Evolutionary conservation across 2,797 vertebrate species (phyloP).

Genomic region (Prionace glauca): DNA sequence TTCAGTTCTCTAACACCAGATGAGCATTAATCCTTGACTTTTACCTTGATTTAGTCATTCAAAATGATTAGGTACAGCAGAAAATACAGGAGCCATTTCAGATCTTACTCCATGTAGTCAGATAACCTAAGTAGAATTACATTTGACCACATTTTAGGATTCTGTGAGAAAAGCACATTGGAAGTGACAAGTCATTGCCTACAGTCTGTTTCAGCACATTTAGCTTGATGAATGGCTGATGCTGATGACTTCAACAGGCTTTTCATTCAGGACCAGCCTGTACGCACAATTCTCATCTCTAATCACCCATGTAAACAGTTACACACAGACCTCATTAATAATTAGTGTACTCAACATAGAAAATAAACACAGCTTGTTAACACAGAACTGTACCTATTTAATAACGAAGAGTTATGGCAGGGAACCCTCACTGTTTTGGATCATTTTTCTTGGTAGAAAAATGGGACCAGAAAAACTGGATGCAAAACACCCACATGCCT

Average conservation of each 20-base stretch:
- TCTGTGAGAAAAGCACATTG: slow-evolving; percentile 44
- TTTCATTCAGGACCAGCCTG: slow-evolving; percentile 46
- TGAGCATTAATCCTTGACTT: neutral
- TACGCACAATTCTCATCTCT: slow-evolving; percentile 36
- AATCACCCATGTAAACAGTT: slow-evolving; percentile 39
- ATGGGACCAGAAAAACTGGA: neutral
- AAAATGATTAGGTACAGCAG: neutral
- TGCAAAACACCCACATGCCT: neutral
- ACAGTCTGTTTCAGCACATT: slow-evolving; percentile 53
- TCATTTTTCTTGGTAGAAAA: slow-evolving; percentile 8
- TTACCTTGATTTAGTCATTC: neutral
- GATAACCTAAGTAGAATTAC: slow-evolving; percentile 22
- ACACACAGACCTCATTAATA: slow-evolving; percentile 40
- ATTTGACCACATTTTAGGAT: neutral
- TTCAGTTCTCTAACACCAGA: neutral
- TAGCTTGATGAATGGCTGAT: slow-evolving; percentile 57
- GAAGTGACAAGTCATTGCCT: slow-evolving; percentile 53
- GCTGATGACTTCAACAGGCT: slow-evolving; percentile 57
- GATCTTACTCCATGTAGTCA: neutral
- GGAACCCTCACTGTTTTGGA: neutral
- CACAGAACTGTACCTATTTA: neutral
- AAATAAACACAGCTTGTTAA: slow-evolving; percentile 38
- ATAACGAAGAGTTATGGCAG: neutral
- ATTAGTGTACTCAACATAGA: slow-evolving; percentile 30
- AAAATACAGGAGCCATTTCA: neutral